Conservation (phyloP, 2,888 invertebrate genomes). For the Polydrusus pterygomalis region DNA sequence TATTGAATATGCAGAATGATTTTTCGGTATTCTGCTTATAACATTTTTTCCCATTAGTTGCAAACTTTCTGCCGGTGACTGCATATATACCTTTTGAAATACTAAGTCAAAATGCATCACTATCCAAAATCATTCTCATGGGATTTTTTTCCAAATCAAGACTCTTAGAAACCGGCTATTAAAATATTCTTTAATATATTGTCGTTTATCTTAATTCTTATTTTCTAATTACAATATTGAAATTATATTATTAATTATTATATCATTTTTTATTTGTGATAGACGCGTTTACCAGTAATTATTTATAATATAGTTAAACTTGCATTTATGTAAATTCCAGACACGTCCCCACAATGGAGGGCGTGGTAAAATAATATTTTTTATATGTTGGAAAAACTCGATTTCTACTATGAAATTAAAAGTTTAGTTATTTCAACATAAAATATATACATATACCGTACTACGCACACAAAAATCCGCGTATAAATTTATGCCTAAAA, state of each 20-base stretch:
- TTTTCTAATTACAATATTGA: constrained; percentile 8
- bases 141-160: no score
- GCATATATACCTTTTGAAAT: no score
- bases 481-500: no score
- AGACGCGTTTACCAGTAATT: constrained; percentile 44
- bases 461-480: background rate
- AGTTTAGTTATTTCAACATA: constrained; percentile 23
- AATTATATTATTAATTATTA: constrained; percentile 21
- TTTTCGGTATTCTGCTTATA: no score
- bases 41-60: no score
- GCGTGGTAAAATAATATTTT: background rate
- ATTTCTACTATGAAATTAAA: constrained; percentile 6
- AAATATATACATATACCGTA: background rate
- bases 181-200: constrained; percentile 10
- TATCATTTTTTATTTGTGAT: constrained; percentile 44
- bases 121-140: no score
- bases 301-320: constrained; percentile 25
- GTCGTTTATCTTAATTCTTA: constrained; percentile 6
- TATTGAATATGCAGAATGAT: no score
- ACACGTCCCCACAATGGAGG: background rate
- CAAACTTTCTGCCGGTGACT: no score
- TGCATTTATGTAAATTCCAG: constrained; percentile 40
- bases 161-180: no score
- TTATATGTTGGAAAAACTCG: background rate
- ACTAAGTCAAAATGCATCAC: no score